A percentile compares a stretch with the other conserved stretches of the same genome.
phyloP scores from a whole-genome alignment of 1,140 invertebrate genomes.

The Zaprionus ornatus region DNA sequence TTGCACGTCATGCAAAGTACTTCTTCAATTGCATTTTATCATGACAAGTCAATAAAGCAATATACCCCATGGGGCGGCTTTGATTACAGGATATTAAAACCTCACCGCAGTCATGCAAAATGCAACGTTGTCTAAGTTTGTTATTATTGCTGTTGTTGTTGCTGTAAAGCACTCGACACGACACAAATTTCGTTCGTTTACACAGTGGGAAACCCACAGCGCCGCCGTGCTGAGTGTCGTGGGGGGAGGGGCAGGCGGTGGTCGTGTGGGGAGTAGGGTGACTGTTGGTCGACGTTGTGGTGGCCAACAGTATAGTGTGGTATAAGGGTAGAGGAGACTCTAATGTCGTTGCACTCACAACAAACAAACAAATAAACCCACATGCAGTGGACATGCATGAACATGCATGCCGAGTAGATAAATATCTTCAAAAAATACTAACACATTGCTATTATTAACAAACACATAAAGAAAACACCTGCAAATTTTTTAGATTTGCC shows the following conservation, averaged over 20 bases:
- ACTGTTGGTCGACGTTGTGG: background rate
- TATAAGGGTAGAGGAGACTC: background rate
- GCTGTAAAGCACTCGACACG: constrained; percentile 48
- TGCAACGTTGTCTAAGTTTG: constrained; percentile 45
- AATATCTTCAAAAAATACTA: constrained; percentile 15
- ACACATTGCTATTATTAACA: background rate
- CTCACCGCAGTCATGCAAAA: constrained; percentile 36
- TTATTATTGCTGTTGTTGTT: constrained; percentile 21
- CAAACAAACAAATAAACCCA: background rate
- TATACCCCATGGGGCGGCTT: background rate
- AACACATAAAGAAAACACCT: background rate
- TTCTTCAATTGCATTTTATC: background rate
- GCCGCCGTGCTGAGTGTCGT: background rate
- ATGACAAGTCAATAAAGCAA: constrained; percentile 11
- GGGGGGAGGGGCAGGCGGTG: background rate
- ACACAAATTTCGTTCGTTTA: constrained; percentile 57
- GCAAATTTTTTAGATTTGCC: background rate
- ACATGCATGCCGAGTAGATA: constrained; percentile 13
- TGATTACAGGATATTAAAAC: constrained; percentile 34
- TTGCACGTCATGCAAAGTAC: background rate
- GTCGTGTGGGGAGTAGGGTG: background rate
- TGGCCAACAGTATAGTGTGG: background rate
- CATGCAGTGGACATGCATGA: constrained; percentile 34
- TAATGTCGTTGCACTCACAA: constrained; percentile 68
- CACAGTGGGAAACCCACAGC: constrained; percentile 39